Evolutionary conservation across 2,113 vertebrate genomes (phyloP).

Genomic region (Phrynocephalus versicolor): DNA sequence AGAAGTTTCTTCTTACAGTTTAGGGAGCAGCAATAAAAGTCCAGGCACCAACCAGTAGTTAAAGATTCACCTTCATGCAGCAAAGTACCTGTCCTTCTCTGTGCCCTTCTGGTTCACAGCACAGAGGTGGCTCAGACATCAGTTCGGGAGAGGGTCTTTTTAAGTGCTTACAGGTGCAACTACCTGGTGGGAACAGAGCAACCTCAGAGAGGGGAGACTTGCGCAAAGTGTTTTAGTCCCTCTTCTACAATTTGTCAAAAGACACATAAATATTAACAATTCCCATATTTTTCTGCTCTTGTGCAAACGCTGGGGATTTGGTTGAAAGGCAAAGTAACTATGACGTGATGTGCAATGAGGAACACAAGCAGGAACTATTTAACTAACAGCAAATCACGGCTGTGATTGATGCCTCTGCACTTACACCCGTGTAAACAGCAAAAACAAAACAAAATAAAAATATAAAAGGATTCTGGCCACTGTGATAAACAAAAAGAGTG

Average conservation of each 20-base stretch:
- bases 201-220: not conserved
- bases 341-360: no score
- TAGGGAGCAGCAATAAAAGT: not conserved
- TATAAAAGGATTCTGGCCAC: no score
- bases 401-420: no score
- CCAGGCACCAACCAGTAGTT: not conserved
- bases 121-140: not conserved
- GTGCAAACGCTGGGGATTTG: not conserved
- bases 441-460: no score
- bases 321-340: not conserved
- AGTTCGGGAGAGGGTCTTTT: no score
- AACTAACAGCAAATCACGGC: no score
- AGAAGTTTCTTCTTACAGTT: no score
- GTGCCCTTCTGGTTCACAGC: not conserved
- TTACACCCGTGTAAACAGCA: no score
- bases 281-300: not conserved
- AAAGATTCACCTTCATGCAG: not conserved
- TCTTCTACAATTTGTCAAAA: not conserved
- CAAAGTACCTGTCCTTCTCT: not conserved
- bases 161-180: not conserved
- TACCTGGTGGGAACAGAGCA: not conserved
- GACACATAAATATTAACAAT: not conserved
- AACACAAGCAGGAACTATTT: no score
- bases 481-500: not conserved
- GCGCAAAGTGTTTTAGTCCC: not conserved